Percentiles rank a stretch among this genome's conserved stretches.
These are phyloP conservation scores for Paralichthys olivaceus DNA, from an alignment of 2,113 vertebrate species.

Conservation along the genomic window DNA sequence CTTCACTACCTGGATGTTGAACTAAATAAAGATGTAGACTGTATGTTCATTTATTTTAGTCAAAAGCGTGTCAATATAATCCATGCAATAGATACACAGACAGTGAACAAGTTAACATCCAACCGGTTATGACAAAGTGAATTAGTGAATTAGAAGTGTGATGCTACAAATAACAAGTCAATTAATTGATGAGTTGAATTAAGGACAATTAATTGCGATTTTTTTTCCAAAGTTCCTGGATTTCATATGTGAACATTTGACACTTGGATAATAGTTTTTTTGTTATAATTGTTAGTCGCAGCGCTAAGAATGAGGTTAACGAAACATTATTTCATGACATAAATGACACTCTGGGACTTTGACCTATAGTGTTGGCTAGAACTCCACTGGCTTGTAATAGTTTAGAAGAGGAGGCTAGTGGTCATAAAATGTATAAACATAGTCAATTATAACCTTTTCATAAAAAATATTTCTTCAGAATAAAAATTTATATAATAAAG, in stretches of 20 bases:
- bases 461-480: no score
- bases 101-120: neutral
- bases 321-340: neutral
- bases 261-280: no score
- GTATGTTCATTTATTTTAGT: neutral
- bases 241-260: neutral
- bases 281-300: neutral
- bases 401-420: no score
- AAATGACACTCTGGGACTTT: neutral
- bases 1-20: constrained; percentile 4
- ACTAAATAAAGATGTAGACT: neutral
- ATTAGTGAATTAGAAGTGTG: neutral
- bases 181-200: neutral
- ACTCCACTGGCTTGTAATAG: no score
- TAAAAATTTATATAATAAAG: no score
- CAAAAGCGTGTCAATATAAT: no score
- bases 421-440: no score
- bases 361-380: neutral
- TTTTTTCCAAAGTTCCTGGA: neutral
- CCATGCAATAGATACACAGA: no score
- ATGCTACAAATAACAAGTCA: neutral
- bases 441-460: no score
- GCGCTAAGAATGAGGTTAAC: neutral
- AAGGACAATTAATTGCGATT: no score
- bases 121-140: neutral